These are phyloP conservation scores for zebrafish (Danio rerio) DNA, from an alignment of 2,113 vertebrate genomes.

Conservation along the genomic window GRCz12tu NC_133180.1:40003501-40004000, in stretches of 20 bases:
- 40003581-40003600: background rate
- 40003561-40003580: background rate
- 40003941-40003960: conserved; percentile 25
- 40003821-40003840: conserved; percentile 60
- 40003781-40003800: conserved; percentile 50
- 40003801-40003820: conserved; percentile 67
- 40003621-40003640: background rate
- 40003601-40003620: background rate
- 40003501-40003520: background rate
- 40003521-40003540: too few relatives aligned
- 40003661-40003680: background rate
- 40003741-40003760: conserved; percentile 42
- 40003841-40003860: conserved; percentile 68
- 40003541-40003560: background rate
- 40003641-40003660: background rate
- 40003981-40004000: background rate
- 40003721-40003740: conserved; percentile 47
- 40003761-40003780: conserved; percentile 58
- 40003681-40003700: conserved; percentile 30
- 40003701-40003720: background rate
- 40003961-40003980: conserved; percentile 20
- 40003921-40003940: conserved; percentile 66
- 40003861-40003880: conserved; percentile 63
- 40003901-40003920: conserved; percentile 64
- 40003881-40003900: conserved; percentile 77